These are phyloP conservation scores for Lycophotia porphyrea DNA, from an alignment of 2,888 invertebrate genomes.

Conservation along the genomic window DNA sequence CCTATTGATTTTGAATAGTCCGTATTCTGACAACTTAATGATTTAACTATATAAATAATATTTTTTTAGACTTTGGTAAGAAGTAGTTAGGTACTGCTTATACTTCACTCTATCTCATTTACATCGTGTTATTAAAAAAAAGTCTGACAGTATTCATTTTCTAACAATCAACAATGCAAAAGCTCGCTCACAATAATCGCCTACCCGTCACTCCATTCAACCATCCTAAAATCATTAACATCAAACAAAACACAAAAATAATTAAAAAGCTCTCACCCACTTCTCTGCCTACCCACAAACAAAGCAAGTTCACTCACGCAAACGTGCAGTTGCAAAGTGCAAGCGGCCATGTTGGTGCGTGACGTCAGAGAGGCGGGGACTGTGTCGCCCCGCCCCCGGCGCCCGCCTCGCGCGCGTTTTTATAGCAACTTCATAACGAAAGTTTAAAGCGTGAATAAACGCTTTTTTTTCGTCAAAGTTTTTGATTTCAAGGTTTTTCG, in stretches of 20 bases:
- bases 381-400: constrained; percentile 74
- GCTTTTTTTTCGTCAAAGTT: constrained; percentile 26
- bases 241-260: constrained; percentile 28
- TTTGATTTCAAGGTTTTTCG: constrained; percentile 4
- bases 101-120: neutral
- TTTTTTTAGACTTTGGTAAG: neutral
- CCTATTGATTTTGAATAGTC: neutral
- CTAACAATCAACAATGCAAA: neutral
- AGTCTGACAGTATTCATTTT: neutral
- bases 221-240: constrained; percentile 16
- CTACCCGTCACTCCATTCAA: constrained; percentile 2
- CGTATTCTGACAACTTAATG: neutral
- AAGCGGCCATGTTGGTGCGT: constrained; percentile 85
- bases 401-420: constrained; percentile 71
- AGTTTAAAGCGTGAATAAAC: constrained; percentile 56
- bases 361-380: constrained; percentile 84
- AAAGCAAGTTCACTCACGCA: constrained; percentile 55
- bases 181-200: neutral
- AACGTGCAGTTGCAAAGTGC: constrained; percentile 73
- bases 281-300: constrained; percentile 26
- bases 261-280: constrained; percentile 32
- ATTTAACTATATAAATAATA: neutral
- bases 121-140: neutral
- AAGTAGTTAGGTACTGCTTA: neutral
- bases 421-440: constrained; percentile 58